phyloP scores from a whole-genome alignment of 1,140 invertebrate species.

The Ceratina japonica region DNA sequence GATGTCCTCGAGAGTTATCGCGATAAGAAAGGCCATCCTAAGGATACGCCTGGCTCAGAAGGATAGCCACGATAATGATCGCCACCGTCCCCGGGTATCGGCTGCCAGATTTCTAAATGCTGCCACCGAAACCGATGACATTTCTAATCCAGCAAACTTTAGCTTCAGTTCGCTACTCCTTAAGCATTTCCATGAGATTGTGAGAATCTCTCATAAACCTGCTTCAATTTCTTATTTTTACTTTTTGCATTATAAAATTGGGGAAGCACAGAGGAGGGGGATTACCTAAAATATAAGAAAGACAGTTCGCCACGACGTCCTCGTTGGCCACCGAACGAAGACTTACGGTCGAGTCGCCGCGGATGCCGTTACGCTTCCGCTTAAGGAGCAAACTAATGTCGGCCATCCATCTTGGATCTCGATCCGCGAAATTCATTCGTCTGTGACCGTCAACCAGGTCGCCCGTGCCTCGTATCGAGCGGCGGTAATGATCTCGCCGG shows the following conservation, averaged over 20 bases:
- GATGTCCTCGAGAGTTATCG: constrained; percentile 68
- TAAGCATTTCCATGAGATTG: too few species aligned
- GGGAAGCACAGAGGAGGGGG: too few species aligned
- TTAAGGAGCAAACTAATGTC: constrained; percentile 49
- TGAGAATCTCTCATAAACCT: too few species aligned
- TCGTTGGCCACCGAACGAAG: constrained; percentile 33
- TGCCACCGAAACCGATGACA: constrained; percentile 48
- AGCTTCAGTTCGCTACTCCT: too few species aligned
- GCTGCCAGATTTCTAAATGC: constrained; percentile 51
- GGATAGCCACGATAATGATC: constrained; percentile 57
- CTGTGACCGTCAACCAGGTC: constrained; percentile 35
- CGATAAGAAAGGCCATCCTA: constrained; percentile 78
- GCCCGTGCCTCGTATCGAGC: neutral
- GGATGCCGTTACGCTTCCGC: constrained; percentile 55
- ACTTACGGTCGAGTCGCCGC: constrained; percentile 45
- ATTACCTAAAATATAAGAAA: too few species aligned
- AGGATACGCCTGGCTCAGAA: constrained; percentile 70
- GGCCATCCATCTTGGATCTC: constrained; percentile 34
- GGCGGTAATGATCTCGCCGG: constrained; percentile 11
- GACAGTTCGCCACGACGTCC: neutral
- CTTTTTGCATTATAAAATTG: too few species aligned
- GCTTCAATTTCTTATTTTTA: neutral
- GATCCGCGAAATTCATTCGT: constrained; percentile 37
- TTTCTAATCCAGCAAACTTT: neutral
- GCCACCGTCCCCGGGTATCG: constrained; percentile 49